Evolutionary conservation across 1,140 invertebrate species (phyloP), one percentile per base, ranked within the genome.

Genomic region (Gryon sp.): DNA sequence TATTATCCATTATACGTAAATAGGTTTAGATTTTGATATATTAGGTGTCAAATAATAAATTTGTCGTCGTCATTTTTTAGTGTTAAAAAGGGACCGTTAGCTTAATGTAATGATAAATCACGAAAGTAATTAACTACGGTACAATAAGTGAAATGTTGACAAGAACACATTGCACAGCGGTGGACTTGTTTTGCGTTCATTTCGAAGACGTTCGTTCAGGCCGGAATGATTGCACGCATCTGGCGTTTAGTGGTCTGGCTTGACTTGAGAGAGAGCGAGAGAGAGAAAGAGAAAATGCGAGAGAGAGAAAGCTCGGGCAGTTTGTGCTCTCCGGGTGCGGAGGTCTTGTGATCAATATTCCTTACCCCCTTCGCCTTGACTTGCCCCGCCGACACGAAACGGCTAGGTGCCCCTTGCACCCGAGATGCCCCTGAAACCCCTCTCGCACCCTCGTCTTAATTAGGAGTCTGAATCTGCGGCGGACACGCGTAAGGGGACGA

Each of bases 381-480:
- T 80, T 82, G 78, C 83, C 86, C 83, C 84, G 86, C 81, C 77
- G 80, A 63, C 73, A 30, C 28, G 43, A 28, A 36, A 48, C 57
- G 32, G 69, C 34, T 34, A 59, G 76, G 66, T 79, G 68, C 76
- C 78, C 76, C 74, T 68, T 65, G 55, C 74, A 68, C 79, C 70
- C 68, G 78, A 75, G 80, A 82, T 84, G 82, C 84, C 83, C 81
- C 80, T 82, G 81, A 81, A 84, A 81, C 84, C 85, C 84, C 84
- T 83, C 84, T 88, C 81, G 84, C 86, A 88, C 87, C 88, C 88
- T 89, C 84, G 89, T 91, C 90, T 91, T 91, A 91, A 91, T 91
- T 91, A 91, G 90, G 90, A 90, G 90, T 90, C 89, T 89, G 90
- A 91, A 91, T 91, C 90, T 91, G 90, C 88, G 90, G 90, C 90